These are phyloP conservation scores for Megaleporinus macrocephalus DNA, from an alignment of 2,113 vertebrate genomes.

Conservation along the genomic window DNA sequence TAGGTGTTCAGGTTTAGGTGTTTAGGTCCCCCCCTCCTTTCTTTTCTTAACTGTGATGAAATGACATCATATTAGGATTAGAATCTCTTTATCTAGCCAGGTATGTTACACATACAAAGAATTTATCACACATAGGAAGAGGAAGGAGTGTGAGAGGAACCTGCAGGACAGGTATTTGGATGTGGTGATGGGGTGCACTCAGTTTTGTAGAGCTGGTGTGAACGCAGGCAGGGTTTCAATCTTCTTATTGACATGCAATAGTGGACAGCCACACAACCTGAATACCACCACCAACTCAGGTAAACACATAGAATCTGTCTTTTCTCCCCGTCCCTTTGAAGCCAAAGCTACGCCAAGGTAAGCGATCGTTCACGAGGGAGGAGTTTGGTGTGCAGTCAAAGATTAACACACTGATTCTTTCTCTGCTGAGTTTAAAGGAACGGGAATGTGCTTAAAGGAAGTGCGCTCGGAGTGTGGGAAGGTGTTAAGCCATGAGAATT, in stretches of 20 bases:
- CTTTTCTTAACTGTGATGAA: too few relatives aligned
- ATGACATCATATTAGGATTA: too few relatives aligned
- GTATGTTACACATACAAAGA: too few relatives aligned
- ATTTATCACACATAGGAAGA: too few relatives aligned
- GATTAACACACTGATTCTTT: conserved; percentile 10
- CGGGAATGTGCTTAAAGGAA: conserved; percentile 10
- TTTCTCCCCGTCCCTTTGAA: conserved; percentile 68
- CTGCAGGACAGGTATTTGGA: conserved; percentile 78
- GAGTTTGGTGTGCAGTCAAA: conserved; percentile 35
- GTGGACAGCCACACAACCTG: conserved; percentile 67
- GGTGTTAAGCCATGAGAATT: conserved; percentile 34
- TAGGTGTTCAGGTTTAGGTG: too few relatives aligned
- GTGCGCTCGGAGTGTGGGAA: conserved; percentile 33
- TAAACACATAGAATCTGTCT: conserved; percentile 64
- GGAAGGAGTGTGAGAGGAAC: too few relatives aligned
- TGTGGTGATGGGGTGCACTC: conserved; percentile 35
- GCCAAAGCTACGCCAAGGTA: conserved; percentile 77
- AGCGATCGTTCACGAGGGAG: conserved; percentile 27
- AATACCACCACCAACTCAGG: conserved; percentile 77
- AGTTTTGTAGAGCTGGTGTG: conserved; percentile 25
- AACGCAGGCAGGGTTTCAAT: conserved; percentile 14
- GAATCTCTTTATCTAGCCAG: too few relatives aligned
- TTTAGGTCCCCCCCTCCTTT: too few relatives aligned
- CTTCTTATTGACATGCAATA: conserved; percentile 54
- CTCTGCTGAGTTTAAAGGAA: conserved; percentile 24